phyloP scores from a whole-genome alignment of 2,888 invertebrate species.

The Lithophane semibrunnea region DNA sequence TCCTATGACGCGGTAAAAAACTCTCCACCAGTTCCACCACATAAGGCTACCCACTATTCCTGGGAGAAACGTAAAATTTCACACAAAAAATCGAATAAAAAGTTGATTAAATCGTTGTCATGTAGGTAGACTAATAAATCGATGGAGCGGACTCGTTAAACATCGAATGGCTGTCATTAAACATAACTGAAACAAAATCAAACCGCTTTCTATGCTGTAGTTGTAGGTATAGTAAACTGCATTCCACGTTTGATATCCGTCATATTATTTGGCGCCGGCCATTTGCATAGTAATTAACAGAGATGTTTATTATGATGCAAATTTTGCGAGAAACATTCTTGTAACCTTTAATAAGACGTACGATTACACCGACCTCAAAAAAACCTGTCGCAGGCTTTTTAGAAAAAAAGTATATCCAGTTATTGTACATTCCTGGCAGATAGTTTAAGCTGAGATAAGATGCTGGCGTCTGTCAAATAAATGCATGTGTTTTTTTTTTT shows the following conservation, averaged over 20 bases:
- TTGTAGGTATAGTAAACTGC: conserved; percentile 59
- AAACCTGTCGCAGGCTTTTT: conserved; percentile 56
- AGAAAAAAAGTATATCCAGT: conserved; percentile 57
- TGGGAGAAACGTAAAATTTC: conserved; percentile 39
- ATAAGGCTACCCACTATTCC: conserved; percentile 51
- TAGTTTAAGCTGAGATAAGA: conserved; percentile 26
- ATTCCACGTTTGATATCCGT: conserved; percentile 60
- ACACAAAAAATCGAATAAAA: conserved; percentile 43
- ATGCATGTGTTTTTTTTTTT: conserved; percentile 9
- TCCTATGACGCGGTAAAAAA: conserved; percentile 62
- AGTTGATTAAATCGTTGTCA: conserved; percentile 51
- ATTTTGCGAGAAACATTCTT: conserved; percentile 49
- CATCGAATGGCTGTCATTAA: conserved; percentile 45
- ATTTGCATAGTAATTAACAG: conserved; percentile 64
- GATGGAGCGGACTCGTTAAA: conserved; percentile 36
- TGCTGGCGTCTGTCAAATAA: conserved; percentile 6
- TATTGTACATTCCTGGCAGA: conserved; percentile 60
- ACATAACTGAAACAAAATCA: conserved; percentile 51
- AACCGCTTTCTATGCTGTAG: conserved; percentile 44
- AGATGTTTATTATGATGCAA: conserved; percentile 58
- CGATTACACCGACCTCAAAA: conserved; percentile 57
- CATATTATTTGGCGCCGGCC: conserved; percentile 67
- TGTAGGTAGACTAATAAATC: conserved; percentile 50
- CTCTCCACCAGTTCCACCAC: conserved; percentile 48
- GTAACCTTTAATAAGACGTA: conserved; percentile 48